Conservation (phyloP, 2,113 vertebrate genomes). For the Bos javanicus region DNA sequence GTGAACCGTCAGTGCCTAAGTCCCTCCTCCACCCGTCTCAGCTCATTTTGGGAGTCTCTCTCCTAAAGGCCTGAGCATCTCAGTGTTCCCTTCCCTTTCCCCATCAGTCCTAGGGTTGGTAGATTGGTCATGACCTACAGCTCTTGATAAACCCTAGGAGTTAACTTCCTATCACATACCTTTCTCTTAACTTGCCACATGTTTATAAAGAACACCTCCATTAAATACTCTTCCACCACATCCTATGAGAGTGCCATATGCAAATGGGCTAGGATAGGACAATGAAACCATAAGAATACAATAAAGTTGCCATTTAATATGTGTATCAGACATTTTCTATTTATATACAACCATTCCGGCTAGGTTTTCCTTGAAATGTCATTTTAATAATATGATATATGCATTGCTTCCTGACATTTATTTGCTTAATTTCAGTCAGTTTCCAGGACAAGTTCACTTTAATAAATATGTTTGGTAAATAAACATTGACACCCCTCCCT, state of each 20-base stretch:
- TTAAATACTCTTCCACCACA: not conserved
- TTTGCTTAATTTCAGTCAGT: not conserved
- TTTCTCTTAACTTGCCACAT: not conserved
- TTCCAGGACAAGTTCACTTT: not conserved
- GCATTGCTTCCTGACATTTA: not conserved
- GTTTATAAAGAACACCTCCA: not conserved
- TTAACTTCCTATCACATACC: not conserved
- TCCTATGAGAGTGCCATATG: not conserved
- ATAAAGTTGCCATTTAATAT: not conserved
- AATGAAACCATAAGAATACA: not conserved
- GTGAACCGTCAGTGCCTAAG: not conserved
- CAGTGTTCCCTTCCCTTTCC: too few species aligned
- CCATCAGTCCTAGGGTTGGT: too few species aligned
- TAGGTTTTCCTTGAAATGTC: not conserved
- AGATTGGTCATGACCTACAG: not conserved
- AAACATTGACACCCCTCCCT: not conserved
- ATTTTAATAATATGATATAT: not conserved
- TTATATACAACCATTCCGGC: not conserved
- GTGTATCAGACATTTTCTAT: not conserved
- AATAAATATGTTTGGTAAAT: not conserved
- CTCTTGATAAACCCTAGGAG: not conserved
- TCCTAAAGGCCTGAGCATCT: not conserved
- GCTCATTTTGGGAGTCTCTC: not conserved
- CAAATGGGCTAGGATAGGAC: not conserved
- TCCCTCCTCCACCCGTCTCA: accelerated